A percentile compares a stretch with the other conserved stretches of the same genome.
phyloP scores from a whole-genome alignment of 2,113 vertebrate genomes.

The Mellivora capensis region DNA sequence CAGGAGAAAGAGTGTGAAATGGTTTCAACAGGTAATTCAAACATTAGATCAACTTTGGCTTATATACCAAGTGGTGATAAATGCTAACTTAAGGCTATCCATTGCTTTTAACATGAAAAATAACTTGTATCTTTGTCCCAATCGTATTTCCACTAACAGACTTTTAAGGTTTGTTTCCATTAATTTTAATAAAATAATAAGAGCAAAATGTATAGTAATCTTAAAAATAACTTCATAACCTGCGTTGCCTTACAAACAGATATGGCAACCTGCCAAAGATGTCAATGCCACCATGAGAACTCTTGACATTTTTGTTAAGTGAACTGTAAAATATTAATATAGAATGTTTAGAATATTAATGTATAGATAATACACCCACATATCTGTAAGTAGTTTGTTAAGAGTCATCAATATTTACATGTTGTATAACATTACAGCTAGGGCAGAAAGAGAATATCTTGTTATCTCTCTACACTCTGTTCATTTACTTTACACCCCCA shows the following conservation, averaged over 20 bases:
- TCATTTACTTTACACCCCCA: not conserved
- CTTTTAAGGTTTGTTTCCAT: not conserved
- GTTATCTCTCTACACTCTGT: not conserved
- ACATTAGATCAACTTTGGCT: not conserved
- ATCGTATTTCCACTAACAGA: not conserved
- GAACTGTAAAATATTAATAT: not conserved
- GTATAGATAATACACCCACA: not conserved
- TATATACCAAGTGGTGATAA: not conserved
- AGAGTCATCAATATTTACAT: not conserved
- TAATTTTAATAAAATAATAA: slow-evolving; percentile 11
- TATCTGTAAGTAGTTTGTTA: not conserved
- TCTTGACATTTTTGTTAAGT: not conserved
- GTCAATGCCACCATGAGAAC: not conserved
- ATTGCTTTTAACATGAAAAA: not conserved
- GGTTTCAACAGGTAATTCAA: not conserved
- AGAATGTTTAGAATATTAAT: no score
- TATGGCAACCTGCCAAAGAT: not conserved
- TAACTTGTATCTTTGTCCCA: not conserved
- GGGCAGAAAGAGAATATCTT: not conserved
- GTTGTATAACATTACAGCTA: not conserved
- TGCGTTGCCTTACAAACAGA: not conserved
- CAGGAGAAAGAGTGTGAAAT: not conserved
- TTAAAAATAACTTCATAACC: not conserved
- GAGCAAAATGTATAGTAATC: not conserved
- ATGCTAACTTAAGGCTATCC: not conserved